A percentile compares a stretch with the other conserved stretches of the same genome.
Evolutionary conservation across 2,888 invertebrate species (phyloP).

Genomic region (Platycnemis pennipes): DNA sequence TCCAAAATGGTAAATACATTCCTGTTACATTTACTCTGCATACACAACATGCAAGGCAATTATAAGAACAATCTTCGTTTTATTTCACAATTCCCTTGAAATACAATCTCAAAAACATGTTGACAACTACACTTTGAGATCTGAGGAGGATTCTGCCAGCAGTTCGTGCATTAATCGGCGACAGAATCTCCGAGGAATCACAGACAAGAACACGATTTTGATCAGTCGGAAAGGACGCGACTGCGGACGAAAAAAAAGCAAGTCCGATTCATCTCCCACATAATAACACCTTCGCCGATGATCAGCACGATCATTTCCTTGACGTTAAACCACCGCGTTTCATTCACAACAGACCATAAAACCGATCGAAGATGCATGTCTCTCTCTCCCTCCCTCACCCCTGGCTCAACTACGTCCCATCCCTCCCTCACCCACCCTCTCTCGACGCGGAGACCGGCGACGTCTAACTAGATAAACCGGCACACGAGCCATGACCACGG

Average conservation of each 20-base stretch:
- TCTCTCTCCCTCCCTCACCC: constrained; percentile 10
- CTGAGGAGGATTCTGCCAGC: not conserved
- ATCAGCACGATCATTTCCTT: not conserved
- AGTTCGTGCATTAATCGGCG: not conserved
- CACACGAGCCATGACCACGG: constrained; percentile 30
- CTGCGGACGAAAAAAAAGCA: not conserved
- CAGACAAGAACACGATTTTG: not conserved
- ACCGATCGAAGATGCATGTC: constrained; percentile 36
- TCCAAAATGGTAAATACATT: not conserved
- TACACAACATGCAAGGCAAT: not conserved
- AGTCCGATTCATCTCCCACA: not conserved
- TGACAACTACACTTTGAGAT: not conserved
- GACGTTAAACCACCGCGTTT: constrained; percentile 16
- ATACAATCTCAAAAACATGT: not conserved
- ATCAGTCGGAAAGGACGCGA: not conserved
- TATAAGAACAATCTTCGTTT: not conserved
- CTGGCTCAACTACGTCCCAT: not conserved
- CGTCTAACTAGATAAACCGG: constrained; percentile 36
- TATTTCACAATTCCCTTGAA: not conserved
- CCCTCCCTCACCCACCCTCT: not conserved
- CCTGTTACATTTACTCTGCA: not conserved
- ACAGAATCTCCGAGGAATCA: not conserved
- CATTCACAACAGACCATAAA: constrained; percentile 26
- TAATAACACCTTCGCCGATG: constrained; percentile 11
- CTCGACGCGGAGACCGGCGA: constrained; percentile 21